These are phyloP conservation scores for Phenganax subtilis DNA, from an alignment of 92 coral and sea anemone species.

Conservation along the genomic window DNA sequence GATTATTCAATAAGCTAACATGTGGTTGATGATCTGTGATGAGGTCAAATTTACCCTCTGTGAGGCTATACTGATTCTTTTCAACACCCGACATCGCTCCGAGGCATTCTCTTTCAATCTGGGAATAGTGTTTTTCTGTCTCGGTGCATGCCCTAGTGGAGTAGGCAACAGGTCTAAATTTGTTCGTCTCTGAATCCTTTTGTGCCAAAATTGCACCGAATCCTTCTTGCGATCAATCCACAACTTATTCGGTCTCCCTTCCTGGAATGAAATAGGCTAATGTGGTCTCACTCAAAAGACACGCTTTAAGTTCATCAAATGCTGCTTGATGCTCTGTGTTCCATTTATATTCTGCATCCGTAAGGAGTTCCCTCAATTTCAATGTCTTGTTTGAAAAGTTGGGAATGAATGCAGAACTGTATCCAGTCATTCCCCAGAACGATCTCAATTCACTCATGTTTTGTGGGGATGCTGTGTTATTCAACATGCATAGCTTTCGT, in stretches of 20 bases:
- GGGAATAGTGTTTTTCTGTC: conserved; percentile 27
- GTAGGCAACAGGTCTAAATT: background rate
- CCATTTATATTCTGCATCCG: conserved; percentile 42
- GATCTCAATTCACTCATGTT: too few relatives aligned
- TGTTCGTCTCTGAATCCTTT: background rate
- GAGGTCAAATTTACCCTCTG: background rate
- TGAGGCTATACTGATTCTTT: too few relatives aligned
- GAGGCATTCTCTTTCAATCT: background rate
- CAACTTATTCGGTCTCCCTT: too few relatives aligned
- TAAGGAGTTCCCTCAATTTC: conserved; percentile 22
- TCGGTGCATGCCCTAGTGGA: conserved; percentile 13
- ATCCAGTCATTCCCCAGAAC: too few relatives aligned
- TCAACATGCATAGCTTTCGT: background rate
- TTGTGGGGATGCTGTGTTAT: too few relatives aligned
- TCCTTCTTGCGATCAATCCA: background rate
- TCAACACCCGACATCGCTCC: background rate
- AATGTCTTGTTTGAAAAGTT: conserved; percentile 13
- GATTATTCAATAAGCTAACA: background rate
- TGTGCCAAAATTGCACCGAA: background rate
- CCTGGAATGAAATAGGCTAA: too few relatives aligned
- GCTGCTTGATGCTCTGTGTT: conserved; percentile 32
- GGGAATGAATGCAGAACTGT: background rate
- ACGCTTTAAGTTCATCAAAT: background rate
- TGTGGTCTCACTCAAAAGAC: too few relatives aligned
- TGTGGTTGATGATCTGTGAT: background rate